phyloP scores from a whole-genome alignment of 2,888 invertebrate species.

The Scaptomyza tumidula region DNA sequence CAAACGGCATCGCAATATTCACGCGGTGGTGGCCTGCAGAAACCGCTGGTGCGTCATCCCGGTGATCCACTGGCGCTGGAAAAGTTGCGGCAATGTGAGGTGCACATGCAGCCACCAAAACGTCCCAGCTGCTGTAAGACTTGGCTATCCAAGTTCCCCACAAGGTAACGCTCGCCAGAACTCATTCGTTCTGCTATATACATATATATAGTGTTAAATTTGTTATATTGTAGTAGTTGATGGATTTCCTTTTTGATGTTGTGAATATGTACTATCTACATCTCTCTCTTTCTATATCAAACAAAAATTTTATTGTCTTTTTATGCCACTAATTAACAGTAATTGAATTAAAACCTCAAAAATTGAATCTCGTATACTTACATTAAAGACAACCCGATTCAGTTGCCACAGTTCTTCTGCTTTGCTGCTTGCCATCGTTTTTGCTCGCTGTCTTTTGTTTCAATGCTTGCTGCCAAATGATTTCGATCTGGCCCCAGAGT shows the following conservation, averaged over 20 bases:
- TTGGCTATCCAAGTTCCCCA: constrained; percentile 98
- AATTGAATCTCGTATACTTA: constrained; percentile 48
- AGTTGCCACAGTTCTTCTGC: constrained; percentile 58
- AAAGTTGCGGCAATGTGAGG: constrained; percentile 95
- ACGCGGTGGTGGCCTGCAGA: constrained; percentile 86
- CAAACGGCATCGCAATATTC: constrained; percentile 78
- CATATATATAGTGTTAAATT: constrained; percentile 46
- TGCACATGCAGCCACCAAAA: constrained; percentile 92
- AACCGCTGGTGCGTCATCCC: constrained; percentile 94
- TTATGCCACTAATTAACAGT: constrained; percentile 65
- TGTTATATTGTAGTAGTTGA: constrained; percentile 74
- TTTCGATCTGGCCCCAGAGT: constrained; percentile 44
- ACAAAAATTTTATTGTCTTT: constrained; percentile 61
- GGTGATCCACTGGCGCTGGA: constrained; percentile 91
- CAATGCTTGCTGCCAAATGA: constrained; percentile 65
- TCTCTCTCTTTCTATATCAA: constrained; percentile 58
- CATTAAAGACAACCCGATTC: constrained; percentile 66
- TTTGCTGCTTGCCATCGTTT: constrained; percentile 76
- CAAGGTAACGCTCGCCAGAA: constrained; percentile 85
- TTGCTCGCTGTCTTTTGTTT: constrained; percentile 74
- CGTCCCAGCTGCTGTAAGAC: constrained; percentile 95
- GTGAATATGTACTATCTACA: constrained; percentile 78
- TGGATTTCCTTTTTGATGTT: constrained; percentile 85
- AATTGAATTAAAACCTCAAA: constrained; percentile 49
- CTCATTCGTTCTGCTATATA: constrained; percentile 31